A percentile compares a stretch with the other conserved stretches of the same genome.
Conservation (phyloP, 1,140 invertebrate genomes). For the Psilanteris sp. region DNA sequence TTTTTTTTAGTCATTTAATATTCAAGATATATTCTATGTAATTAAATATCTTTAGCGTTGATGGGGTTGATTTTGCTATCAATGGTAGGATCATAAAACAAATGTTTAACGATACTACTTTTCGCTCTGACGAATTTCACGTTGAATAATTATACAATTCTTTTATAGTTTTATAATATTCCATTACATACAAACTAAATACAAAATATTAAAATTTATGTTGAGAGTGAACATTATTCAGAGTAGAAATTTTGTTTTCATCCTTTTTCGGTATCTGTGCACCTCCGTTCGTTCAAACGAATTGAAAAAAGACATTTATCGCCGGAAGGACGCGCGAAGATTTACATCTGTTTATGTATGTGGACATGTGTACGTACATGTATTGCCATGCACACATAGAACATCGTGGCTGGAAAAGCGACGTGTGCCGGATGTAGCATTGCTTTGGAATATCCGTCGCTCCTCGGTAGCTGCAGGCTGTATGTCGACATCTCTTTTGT, state of each 20-base stretch:
- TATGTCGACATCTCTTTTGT: conserved; percentile 49
- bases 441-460: conserved; percentile 11
- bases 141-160: no score
- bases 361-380: conserved; percentile 14
- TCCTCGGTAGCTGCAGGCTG: conserved; percentile 6
- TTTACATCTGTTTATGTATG: conserved; percentile 38
- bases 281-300: neutral
- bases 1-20: no score
- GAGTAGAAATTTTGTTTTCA: neutral
- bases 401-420: neutral
- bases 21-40: no score
- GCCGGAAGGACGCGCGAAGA: conserved; percentile 37
- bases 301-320: conserved; percentile 32
- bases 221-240: neutral
- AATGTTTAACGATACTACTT: no score
- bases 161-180: no score
- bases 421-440: conserved; percentile 1
- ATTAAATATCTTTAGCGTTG: no score
- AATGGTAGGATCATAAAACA: no score
- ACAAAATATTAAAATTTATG: no score
- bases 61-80: no score
- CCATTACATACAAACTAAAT: no score
- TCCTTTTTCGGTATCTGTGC: neutral
- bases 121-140: no score
- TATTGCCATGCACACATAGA: conserved; percentile 5